Base-by-base conservation (phyloP, 2,797 vertebrate genomes). In the Phoeniculus purpureus region DNA sequence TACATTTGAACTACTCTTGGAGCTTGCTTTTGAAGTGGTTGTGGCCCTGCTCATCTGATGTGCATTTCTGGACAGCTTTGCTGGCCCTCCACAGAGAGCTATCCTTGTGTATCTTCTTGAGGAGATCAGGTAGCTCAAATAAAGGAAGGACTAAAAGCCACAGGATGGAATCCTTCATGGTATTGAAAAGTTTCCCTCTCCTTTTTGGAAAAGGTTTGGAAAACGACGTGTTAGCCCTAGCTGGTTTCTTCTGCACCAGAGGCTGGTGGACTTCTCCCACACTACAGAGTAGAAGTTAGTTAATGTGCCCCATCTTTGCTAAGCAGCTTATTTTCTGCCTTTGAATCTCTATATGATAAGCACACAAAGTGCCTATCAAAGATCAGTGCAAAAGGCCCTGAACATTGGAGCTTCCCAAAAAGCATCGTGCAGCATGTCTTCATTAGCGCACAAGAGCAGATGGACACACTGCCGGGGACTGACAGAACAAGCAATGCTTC, bases 281-380 rank as follows among this genome's bases (percentile, higher is more conserved):
- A 47, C 56, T 58, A 66, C 73, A 52, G 29, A 86, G 48, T 32
- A 74, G 56, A 71, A 86, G 29, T 47, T 55, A 82, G 40, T 14
- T 72, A 59, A 67, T 64, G 60, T 6, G 18, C 32, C 75, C 73
- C 43, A 40, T 75, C 71, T 95, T 83, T 73, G 50, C 62, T 66
- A 78, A 77, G 67, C 60, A 94, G 58, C n/a, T 84, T 43, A 79
- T 79, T 89, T 90, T 92, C 79, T 87, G 62, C 73, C 50, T 68
- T 76, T 76, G 45, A 94, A 84, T 87, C 87, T 66, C 71, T 81
- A 48, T 62, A 81, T 7, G 60, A 81, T 62, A 64, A 60, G 47
- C 70, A 83, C 59, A 93, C 45, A 59, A 78, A 93, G 32, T 56
- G 9, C 70, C 40, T 43, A 92, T 96, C 67, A 95, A 96, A 94